Percentiles rank a stretch among this genome's conserved stretches.
These are phyloP conservation scores for Lithobates pipiens DNA, from an alignment of 2,797 vertebrate genomes.

Conservation along the genomic window DNA sequence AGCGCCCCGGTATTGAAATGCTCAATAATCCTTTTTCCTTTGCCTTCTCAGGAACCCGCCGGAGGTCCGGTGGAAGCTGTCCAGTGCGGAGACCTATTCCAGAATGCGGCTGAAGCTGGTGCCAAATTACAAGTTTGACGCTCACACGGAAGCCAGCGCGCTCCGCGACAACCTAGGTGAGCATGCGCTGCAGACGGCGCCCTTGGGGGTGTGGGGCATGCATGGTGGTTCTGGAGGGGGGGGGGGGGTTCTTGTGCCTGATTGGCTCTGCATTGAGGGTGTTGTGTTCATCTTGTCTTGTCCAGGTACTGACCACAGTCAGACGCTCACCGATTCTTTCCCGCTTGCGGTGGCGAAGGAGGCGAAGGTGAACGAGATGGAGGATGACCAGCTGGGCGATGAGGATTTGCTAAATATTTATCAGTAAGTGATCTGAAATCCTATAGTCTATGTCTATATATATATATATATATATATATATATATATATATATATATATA, in stretches of 20 bases:
- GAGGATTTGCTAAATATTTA: slow-evolving; percentile 84
- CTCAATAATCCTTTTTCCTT: no score
- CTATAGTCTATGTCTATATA: no score
- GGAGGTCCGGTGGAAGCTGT: slow-evolving; percentile 87
- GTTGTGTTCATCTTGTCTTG: background rate
- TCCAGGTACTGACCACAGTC: slow-evolving; percentile 84
- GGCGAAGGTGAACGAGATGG: slow-evolving; percentile 93
- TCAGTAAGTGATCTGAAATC: slow-evolving; percentile 79
- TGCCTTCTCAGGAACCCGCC: slow-evolving; percentile 76
- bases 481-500: no score
- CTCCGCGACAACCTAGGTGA: slow-evolving; percentile 93
- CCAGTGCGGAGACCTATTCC: slow-evolving; percentile 91
- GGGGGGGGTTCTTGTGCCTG: no score
- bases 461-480: no score
- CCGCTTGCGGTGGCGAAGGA: slow-evolving; percentile 92
- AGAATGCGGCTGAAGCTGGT: slow-evolving; percentile 96
- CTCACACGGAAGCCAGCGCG: slow-evolving; percentile 91
- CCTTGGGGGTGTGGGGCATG: no score
- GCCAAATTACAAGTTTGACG: slow-evolving; percentile 88
- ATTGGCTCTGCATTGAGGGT: background rate
- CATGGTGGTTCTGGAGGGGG: no score
- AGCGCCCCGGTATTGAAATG: no score
- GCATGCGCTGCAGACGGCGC: slow-evolving; percentile 11
- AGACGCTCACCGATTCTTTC: slow-evolving; percentile 80
- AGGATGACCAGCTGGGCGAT: slow-evolving; percentile 91